A percentile compares a stretch with the other conserved stretches of the same genome.
These are phyloP conservation scores for Maylandia zebra DNA, from an alignment of 2,113 vertebrate species.

Conservation along the genomic window DNA sequence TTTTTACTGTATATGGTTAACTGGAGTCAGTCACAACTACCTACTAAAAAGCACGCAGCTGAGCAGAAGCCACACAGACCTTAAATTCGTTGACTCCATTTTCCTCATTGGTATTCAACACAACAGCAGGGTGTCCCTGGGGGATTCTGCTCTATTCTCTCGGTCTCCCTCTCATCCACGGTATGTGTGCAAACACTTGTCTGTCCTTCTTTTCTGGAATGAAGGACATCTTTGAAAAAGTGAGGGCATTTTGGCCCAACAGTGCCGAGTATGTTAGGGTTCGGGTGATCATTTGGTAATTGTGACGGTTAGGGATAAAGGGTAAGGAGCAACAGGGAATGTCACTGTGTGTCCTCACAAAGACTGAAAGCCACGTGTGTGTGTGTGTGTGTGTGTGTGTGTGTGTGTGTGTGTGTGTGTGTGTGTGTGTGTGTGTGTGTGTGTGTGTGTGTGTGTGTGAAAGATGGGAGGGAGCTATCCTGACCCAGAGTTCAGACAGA, in stretches of 20 bases:
- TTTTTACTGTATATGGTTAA: not conserved
- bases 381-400: not conserved
- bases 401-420: not conserved
- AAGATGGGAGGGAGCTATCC: not conserved
- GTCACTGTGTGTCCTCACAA: not conserved
- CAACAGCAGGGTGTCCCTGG: conserved; percentile 9
- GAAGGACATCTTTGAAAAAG: not conserved
- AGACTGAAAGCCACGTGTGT: not conserved
- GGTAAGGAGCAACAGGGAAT: not conserved
- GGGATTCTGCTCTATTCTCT: not conserved
- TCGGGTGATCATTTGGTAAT: not conserved
- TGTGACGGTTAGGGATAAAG: not conserved
- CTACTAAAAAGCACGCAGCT: not conserved
- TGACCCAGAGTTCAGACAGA: conserved; percentile 30
- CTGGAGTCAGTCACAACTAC: not conserved
- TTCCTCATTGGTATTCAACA: conserved; percentile 41
- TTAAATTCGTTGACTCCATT: not conserved
- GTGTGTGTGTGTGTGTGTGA: not conserved
- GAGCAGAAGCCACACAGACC: conserved; percentile 18
- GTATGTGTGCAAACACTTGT: not conserved
- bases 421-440: not conserved
- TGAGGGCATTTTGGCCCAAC: not conserved
- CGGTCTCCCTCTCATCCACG: not conserved
- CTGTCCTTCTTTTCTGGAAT: not conserved
- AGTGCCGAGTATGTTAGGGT: not conserved